phyloP scores from a whole-genome alignment of 2,797 vertebrate species.

The Mus caroli region DNA sequence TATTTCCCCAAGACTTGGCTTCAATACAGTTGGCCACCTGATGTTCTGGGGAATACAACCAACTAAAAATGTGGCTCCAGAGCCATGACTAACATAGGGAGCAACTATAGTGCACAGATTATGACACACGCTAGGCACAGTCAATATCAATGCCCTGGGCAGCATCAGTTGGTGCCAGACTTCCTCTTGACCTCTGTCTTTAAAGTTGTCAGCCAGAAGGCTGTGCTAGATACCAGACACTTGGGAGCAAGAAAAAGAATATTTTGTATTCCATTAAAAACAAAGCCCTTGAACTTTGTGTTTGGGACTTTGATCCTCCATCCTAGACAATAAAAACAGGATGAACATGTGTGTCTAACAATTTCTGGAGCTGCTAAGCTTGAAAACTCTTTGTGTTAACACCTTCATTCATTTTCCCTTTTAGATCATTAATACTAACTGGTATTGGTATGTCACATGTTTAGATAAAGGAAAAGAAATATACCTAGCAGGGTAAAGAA shows the following conservation, averaged over 20 bases:
- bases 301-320: not conserved
- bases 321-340: not conserved
- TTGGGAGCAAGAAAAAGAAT: not conserved
- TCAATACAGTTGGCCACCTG: too few species aligned
- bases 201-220: not conserved
- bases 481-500: not conserved
- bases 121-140: not conserved
- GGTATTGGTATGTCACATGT: not conserved
- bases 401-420: not conserved
- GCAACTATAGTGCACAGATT: not conserved
- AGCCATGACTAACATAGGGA: not conserved
- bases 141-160: not conserved
- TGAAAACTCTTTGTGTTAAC: not conserved
- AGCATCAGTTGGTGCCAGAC: not conserved
- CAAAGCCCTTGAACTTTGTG: not conserved
- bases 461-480: slow-evolving; percentile 28
- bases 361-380: slow-evolving; percentile 11
- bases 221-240: not conserved
- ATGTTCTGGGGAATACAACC: not conserved
- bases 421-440: not conserved
- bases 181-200: not conserved
- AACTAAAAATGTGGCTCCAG: not conserved
- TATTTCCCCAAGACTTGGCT: not conserved
- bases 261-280: slow-evolving; percentile 1
- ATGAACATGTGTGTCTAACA: not conserved